Percentiles rank a stretch among this genome's conserved stretches.
Conservation (phyloP, 1,140 invertebrate species). For the Lepidurus packardi region DNA sequence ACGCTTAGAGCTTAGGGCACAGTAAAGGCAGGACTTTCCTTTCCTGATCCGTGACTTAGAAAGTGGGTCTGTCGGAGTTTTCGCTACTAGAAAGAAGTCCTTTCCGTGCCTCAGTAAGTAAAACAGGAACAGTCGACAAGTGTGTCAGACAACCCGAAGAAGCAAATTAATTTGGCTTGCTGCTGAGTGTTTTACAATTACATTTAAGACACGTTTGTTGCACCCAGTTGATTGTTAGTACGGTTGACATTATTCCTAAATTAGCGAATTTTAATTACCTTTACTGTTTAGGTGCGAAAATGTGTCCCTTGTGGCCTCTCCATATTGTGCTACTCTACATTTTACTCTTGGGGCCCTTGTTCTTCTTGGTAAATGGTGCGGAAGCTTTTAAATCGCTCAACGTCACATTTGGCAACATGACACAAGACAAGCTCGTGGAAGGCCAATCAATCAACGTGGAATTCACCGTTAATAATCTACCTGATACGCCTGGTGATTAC, state of each 20-base stretch:
- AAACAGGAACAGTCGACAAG: not conserved
- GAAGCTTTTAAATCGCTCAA: conserved; percentile 35
- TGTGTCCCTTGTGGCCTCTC: conserved; percentile 58
- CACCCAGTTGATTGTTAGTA: not conserved
- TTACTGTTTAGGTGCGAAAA: conserved; percentile 37
- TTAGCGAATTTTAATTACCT: not conserved
- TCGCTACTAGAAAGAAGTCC: not conserved
- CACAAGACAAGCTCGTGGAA: conserved; percentile 38
- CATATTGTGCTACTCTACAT: conserved; percentile 54
- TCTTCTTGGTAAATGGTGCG: conserved; percentile 49
- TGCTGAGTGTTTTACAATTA: too few relatives aligned
- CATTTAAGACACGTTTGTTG: not conserved
- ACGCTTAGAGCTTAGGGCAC: conserved; percentile 4
- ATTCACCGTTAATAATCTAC: conserved; percentile 34
- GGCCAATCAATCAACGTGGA: conserved; percentile 36
- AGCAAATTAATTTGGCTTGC: too few relatives aligned
- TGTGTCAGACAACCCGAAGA: too few relatives aligned
- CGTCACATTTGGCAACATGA: conserved; percentile 41
- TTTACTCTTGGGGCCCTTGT: conserved; percentile 49
- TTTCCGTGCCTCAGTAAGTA: not conserved
- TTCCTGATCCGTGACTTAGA: not conserved
- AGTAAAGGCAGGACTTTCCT: not conserved
- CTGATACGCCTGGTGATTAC: conserved; percentile 27
- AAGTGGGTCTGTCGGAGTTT: not conserved
- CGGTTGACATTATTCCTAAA: not conserved